Conservation (phyloP, 2,797 vertebrate genomes). For the Lepilemur septentrionalis region DNA sequence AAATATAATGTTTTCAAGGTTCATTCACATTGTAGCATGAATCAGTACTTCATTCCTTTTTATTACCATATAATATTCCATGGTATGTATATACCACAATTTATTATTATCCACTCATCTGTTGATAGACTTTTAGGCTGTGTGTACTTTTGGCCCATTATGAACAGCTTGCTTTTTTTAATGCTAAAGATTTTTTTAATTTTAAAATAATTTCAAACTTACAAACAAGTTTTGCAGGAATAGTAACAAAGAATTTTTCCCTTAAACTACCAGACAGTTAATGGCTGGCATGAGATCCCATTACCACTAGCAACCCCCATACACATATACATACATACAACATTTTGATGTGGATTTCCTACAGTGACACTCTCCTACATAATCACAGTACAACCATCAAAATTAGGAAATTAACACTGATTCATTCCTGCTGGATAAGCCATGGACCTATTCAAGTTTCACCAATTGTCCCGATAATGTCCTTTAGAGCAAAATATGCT, state of each 20-base stretch:
- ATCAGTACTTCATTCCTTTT: background rate
- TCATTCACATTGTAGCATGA: too few relatives aligned
- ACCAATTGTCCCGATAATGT: background rate
- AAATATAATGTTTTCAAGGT: background rate
- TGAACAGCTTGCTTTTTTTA: background rate
- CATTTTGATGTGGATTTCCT: background rate
- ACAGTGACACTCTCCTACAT: background rate
- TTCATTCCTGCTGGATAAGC: background rate
- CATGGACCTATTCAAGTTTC: background rate
- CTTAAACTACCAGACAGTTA: background rate
- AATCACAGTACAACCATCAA: background rate
- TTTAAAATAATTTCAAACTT: background rate
- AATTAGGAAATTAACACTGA: background rate
- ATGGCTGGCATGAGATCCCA: background rate
- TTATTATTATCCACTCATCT: background rate
- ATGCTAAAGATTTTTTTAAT: background rate
- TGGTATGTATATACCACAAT: background rate
- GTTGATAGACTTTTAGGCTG: background rate
- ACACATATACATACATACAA: background rate
- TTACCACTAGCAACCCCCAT: background rate
- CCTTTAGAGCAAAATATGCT: background rate
- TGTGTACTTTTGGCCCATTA: background rate
- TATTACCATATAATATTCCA: background rate
- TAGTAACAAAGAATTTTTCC: background rate
- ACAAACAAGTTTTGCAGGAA: background rate